phyloP scores from a whole-genome alignment of 23 tunicate species.

The Botrylloides violaceus region DNA sequence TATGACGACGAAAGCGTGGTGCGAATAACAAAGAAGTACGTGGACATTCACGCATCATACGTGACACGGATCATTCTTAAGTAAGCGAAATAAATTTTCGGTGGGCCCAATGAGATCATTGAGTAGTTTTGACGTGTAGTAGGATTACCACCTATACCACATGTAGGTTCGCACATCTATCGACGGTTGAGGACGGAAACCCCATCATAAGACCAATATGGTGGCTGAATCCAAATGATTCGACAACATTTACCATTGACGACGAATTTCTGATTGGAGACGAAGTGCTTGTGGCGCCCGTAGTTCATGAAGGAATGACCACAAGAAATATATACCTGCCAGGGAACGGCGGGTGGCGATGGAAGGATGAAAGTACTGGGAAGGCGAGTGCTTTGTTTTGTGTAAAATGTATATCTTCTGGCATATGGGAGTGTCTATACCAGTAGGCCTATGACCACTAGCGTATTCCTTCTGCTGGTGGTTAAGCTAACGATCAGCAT shows the following conservation, averaged over 20 bases:
- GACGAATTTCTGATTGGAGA: constrained; percentile 87
- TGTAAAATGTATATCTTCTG: no score
- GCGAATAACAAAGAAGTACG: constrained; percentile 35
- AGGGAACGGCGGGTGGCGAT: constrained; percentile 16
- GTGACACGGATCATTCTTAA: constrained; percentile 33
- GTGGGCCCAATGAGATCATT: no score
- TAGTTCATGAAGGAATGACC: constrained; percentile 32
- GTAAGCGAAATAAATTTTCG: constrained; percentile 18
- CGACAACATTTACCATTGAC: constrained; percentile 40
- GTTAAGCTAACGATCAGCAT: no score
- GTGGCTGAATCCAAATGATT: constrained; percentile 55
- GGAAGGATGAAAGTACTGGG: constrained; percentile 2
- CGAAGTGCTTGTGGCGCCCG: constrained; percentile 58
- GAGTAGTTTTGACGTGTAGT: no score
- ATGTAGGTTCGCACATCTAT: not conserved
- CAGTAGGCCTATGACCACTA: no score
- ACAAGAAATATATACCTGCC: constrained; percentile 76
- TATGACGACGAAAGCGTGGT: constrained; percentile 50
- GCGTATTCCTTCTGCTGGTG: no score
- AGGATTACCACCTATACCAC: no score
- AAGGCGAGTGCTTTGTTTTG: no score
- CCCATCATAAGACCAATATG: constrained; percentile 57
- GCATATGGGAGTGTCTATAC: no score
- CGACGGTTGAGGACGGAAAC: constrained; percentile 13
- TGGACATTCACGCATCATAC: constrained; percentile 43